phyloP scores from a whole-genome alignment of 2,113 vertebrate genomes.

The Copsychus sechellarum region DNA sequence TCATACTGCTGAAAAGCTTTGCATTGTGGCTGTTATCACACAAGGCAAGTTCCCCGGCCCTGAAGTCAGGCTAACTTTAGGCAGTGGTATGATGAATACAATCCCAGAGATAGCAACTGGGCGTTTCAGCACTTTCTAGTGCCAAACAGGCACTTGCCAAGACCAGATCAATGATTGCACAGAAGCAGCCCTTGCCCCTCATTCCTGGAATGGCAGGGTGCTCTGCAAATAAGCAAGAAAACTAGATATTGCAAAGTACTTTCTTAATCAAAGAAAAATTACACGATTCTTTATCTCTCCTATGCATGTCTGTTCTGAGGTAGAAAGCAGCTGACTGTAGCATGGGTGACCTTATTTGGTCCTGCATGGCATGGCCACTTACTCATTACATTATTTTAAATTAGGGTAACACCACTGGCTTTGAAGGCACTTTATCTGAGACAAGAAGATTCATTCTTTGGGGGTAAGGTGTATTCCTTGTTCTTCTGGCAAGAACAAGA shows the following conservation, averaged over 20 bases:
- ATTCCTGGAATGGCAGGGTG: not conserved
- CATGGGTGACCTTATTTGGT: not conserved
- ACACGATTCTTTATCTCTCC: not conserved
- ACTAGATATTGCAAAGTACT: not conserved
- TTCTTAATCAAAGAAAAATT: slow-evolving; percentile 26
- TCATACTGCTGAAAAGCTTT: not conserved
- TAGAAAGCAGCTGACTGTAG: not conserved
- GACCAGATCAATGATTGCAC: slow-evolving; percentile 42
- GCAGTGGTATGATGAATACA: not conserved
- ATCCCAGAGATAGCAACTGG: not conserved
- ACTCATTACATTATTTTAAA: not conserved
- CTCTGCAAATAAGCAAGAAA: slow-evolving; percentile 48
- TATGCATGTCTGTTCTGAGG: not conserved
- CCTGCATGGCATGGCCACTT: not conserved
- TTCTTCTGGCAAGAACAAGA: not conserved
- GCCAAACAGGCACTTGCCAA: slow-evolving; percentile 14
- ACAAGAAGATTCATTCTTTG: not conserved
- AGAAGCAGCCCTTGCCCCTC: slow-evolving; percentile 17
- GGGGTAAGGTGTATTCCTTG: not conserved
- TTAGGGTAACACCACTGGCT: not conserved
- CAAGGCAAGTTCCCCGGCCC: not conserved
- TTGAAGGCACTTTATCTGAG: not conserved
- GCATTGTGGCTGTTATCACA: not conserved
- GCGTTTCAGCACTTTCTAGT: slow-evolving; percentile 24
- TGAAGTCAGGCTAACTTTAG: not conserved